phyloP scores from a whole-genome alignment of 2,113 vertebrate genomes.

The Saccopteryx leptura region DNA sequence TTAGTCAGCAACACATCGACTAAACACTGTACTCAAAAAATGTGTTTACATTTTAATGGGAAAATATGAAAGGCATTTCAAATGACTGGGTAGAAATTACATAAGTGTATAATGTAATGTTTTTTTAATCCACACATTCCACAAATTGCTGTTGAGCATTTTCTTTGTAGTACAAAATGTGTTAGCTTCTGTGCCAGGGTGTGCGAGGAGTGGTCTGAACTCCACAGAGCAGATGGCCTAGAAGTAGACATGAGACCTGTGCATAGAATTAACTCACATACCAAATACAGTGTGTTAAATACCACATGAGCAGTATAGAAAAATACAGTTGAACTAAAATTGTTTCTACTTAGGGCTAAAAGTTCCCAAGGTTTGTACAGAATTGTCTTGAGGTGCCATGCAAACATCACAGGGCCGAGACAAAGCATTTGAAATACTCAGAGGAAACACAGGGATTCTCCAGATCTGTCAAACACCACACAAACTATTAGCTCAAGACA shows the following conservation, averaged over 20 bases:
- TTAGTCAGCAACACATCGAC: not conserved
- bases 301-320: not conserved
- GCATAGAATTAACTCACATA: not conserved
- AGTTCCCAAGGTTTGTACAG: not conserved
- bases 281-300: not conserved
- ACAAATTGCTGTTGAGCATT: not conserved
- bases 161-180: accelerated
- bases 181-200: not conserved
- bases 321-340: not conserved
- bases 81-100: not conserved
- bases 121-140: not conserved
- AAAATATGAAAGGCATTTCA: conserved; percentile 2
- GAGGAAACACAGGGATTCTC: not conserved
- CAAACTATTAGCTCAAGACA: not conserved
- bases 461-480: not conserved
- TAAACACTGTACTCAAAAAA: not conserved
- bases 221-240: not conserved
- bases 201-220: not conserved
- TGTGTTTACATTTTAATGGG: conserved; percentile 11
- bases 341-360: not conserved
- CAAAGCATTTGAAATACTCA: not conserved
- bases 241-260: not conserved
- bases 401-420: not conserved
- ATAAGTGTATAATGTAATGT: not conserved
- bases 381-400: not conserved